Percentiles rank a stretch among this genome's conserved stretches.
phyloP scores from a whole-genome alignment of 2,113 vertebrate species.

The Etia nguti region DNA sequence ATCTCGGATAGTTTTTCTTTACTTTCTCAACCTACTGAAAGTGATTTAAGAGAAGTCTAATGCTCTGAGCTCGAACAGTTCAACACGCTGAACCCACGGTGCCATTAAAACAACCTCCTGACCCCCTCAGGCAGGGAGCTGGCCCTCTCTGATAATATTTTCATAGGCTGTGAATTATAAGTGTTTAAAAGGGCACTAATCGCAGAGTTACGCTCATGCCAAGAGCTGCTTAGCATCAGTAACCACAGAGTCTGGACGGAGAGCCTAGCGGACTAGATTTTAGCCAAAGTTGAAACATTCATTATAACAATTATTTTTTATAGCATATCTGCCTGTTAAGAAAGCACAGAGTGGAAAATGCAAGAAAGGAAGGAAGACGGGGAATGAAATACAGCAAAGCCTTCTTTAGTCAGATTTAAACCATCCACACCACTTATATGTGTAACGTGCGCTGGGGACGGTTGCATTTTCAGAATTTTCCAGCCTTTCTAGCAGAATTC shows the following conservation, averaged over 20 bases:
- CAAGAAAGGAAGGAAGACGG: conserved; percentile 7
- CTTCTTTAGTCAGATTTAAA: conserved; percentile 34
- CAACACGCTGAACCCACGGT: conserved; percentile 55
- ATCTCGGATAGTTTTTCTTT: conserved; percentile 37
- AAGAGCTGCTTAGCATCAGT: conserved; percentile 65
- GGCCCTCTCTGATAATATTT: conserved; percentile 71
- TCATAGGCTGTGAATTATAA: conserved; percentile 70
- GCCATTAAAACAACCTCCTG: conserved; percentile 63
- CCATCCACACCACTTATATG: neutral
- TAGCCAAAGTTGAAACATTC: conserved; percentile 57
- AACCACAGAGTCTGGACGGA: conserved; percentile 48
- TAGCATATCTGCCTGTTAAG: conserved; percentile 39
- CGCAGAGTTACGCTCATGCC: conserved; percentile 42
- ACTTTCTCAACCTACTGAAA: conserved; percentile 30
- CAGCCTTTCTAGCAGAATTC: neutral
- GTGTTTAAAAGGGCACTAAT: conserved; percentile 68
- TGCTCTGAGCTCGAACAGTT: conserved; percentile 40
- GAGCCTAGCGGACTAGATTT: conserved; percentile 22
- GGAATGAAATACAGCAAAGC: conserved; percentile 10
- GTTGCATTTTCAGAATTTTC: neutral
- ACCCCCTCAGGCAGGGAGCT: conserved; percentile 61
- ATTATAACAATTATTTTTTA: conserved; percentile 62
- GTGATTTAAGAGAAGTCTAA: conserved; percentile 60
- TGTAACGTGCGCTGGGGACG: neutral
- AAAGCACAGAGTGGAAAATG: conserved; percentile 46